Evolutionary conservation across 2,797 vertebrate genomes (phyloP).

Genomic region (Taeniopygia guttata): DNA sequence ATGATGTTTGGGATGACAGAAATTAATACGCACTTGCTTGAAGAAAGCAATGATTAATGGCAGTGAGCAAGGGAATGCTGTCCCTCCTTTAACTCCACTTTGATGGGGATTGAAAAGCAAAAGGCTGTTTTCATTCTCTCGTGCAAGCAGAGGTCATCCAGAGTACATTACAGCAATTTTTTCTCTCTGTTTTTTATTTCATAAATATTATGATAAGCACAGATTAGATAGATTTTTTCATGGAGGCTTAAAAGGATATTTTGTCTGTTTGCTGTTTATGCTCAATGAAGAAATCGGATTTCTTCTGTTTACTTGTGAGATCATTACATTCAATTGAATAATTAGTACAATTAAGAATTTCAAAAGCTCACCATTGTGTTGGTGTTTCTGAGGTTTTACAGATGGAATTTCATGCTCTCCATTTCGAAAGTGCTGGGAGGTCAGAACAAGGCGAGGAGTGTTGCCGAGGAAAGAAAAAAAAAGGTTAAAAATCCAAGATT

Average conservation of each 20-base stretch:
- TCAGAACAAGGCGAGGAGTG: neutral
- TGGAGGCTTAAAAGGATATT: conserved; percentile 62
- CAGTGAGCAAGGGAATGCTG: conserved; percentile 84
- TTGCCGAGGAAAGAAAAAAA: neutral
- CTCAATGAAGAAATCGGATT: conserved; percentile 59
- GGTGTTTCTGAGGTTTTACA: conserved; percentile 37
- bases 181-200: conserved; percentile 78
- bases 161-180: conserved; percentile 91
- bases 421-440: conserved; percentile 40
- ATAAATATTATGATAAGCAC: conserved; percentile 82
- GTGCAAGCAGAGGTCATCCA: conserved; percentile 91
- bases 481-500: conserved; percentile 48
- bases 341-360: conserved; percentile 74
- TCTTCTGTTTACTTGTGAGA: conserved; percentile 55
- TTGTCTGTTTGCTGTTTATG: conserved; percentile 67
- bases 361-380: conserved; percentile 36
- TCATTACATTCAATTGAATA: conserved; percentile 62
- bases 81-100: conserved; percentile 92
- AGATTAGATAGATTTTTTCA: conserved; percentile 78
- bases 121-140: conserved; percentile 87
- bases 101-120: conserved; percentile 95
- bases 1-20: conserved; percentile 99
- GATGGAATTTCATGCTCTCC: conserved; percentile 40
- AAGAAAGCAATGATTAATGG: conserved; percentile 99
- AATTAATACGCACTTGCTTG: conserved; percentile 98